These are phyloP conservation scores for Gasteruption jaculator DNA, from an alignment of 2,888 invertebrate genomes.

Conservation along the genomic window DNA sequence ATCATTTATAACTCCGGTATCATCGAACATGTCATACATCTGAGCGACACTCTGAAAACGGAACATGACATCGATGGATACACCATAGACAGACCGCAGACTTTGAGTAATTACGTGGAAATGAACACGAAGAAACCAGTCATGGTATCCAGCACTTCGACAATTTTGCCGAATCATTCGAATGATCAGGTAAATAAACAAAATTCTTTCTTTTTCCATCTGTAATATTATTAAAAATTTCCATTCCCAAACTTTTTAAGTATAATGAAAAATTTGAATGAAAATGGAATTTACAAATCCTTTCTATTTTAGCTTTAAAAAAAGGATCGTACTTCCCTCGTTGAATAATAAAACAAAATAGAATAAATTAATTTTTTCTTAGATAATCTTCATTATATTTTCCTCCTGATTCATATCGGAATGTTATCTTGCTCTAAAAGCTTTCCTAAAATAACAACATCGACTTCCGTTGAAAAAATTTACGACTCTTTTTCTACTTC, in stretches of 20 bases:
- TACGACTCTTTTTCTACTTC: no score
- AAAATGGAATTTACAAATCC: background rate
- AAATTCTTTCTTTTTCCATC: conserved; percentile 10
- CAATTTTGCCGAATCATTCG: conserved; percentile 29
- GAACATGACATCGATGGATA: conserved; percentile 44
- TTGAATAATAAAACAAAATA: no score
- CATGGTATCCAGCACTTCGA: conserved; percentile 29
- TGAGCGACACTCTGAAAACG: conserved; percentile 43
- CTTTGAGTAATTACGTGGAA: conserved; percentile 39
- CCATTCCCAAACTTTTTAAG: no score
- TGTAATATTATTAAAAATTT: background rate
- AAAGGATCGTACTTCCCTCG: no score
- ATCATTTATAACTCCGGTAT: conserved; percentile 86
- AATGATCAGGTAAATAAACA: conserved; percentile 32
- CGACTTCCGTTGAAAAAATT: no score
- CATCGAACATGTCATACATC: conserved; percentile 63
- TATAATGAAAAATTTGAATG: background rate
- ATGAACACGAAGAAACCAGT: conserved; percentile 38
- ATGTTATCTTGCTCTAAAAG: no score
- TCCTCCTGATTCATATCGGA: no score
- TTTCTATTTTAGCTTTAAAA: background rate
- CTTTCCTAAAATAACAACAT: no score
- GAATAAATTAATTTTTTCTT: no score
- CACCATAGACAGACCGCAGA: conserved; percentile 38
- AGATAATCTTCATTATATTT: no score